Evolutionary conservation across 2,113 vertebrate genomes (phyloP).

Genomic region (Halcyon senegalensis): DNA sequence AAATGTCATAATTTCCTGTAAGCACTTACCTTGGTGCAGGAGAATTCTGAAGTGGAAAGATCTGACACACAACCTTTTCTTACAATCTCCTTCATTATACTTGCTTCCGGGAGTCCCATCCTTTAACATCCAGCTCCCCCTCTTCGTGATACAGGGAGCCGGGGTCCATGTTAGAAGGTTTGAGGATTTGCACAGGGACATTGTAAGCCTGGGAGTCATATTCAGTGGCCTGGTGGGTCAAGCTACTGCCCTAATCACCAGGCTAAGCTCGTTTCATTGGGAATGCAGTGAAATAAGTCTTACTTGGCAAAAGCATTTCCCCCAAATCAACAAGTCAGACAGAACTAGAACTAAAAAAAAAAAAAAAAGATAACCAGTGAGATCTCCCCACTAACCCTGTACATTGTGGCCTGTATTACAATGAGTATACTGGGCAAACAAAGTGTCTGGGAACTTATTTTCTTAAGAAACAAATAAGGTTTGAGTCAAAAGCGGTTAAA

Average conservation of each 20-base stretch:
- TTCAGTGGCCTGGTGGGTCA: neutral
- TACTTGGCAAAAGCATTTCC: neutral
- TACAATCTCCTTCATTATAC: neutral
- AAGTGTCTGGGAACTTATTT: neutral
- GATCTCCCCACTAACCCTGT: neutral
- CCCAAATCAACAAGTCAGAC: neutral
- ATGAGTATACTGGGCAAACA: neutral
- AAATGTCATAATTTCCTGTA: neutral
- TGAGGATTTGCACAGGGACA: neutral
- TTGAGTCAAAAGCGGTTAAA: neutral
- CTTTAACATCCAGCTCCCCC: neutral
- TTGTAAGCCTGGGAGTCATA: neutral
- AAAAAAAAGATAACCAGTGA: neutral
- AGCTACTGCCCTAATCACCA: neutral
- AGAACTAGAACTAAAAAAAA: neutral
- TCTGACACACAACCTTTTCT: neutral
- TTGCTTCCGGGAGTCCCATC: neutral
- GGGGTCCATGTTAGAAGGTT: neutral
- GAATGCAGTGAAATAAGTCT: neutral
- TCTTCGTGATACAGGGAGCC: neutral
- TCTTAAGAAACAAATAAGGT: neutral
- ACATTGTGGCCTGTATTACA: neutral
- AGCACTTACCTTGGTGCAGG: neutral
- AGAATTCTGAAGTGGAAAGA: neutral
- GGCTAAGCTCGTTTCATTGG: neutral